Percentiles rank a stretch among this genome's conserved stretches.
Conservation (phyloP, 1,140 invertebrate species). For the Episyrphus balteatus region DNA sequence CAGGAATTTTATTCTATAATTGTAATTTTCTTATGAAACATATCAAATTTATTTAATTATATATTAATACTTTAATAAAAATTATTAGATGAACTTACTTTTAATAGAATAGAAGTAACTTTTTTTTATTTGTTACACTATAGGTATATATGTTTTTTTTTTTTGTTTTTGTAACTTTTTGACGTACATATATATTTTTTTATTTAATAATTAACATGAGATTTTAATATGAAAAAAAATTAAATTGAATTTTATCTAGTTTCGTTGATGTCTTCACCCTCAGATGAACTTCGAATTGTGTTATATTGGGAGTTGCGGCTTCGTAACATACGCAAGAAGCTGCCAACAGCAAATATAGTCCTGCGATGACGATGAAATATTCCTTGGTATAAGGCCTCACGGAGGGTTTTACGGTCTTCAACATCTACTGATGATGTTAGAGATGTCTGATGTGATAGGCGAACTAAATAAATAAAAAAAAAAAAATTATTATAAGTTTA, state of each 20-base stretch:
- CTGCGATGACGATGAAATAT: conserved; percentile 68
- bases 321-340: conserved; percentile 66
- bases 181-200: too few species aligned
- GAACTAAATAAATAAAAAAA: conserved; percentile 17
- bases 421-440: conserved; percentile 35
- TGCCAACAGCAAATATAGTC: conserved; percentile 66
- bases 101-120: too few species aligned
- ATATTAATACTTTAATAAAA: too few species aligned
- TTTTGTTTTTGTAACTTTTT: too few species aligned
- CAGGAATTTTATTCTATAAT: too few species aligned
- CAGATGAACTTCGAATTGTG: conserved; percentile 48
- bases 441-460: conserved; percentile 35
- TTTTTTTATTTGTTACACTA: too few species aligned
- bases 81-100: too few species aligned
- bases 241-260: conserved; percentile 29
- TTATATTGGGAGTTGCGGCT: conserved; percentile 71
- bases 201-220: too few species aligned
- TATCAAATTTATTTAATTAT: too few species aligned
- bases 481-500: neutral
- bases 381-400: conserved; percentile 66
- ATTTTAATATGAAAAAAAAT: neutral
- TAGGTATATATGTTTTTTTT: too few species aligned
- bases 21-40: too few species aligned
- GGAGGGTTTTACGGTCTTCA: conserved; percentile 40
- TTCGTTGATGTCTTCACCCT: conserved; percentile 35